A percentile compares a stretch with the other conserved stretches of the same genome.
Conservation (phyloP, 2,113 vertebrate genomes). For the Chunga burmeisteri region DNA sequence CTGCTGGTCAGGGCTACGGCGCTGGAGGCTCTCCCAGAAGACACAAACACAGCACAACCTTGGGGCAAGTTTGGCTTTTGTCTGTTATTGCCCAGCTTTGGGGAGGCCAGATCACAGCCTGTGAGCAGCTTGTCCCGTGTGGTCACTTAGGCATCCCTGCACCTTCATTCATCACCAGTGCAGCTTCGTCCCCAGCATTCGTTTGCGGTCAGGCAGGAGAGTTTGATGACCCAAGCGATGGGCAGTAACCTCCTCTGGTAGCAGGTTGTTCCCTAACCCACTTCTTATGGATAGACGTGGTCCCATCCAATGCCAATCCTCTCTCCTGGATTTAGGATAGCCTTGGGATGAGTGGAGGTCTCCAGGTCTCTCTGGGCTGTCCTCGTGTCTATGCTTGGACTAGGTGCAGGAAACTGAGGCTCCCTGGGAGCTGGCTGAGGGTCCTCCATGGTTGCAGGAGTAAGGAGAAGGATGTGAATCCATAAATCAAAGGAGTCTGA, state of each 20-base stretch:
- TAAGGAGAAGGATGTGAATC: neutral
- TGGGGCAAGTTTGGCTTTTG: neutral
- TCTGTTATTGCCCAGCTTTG: neutral
- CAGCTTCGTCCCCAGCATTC: neutral
- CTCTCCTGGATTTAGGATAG: neutral
- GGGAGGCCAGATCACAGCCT: neutral
- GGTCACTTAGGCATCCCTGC: neutral
- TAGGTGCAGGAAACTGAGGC: neutral
- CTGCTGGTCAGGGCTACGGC: neutral
- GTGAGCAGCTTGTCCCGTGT: neutral
- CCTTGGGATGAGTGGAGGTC: neutral
- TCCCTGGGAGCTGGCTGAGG: neutral
- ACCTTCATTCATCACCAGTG: accelerated
- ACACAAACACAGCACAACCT: neutral
- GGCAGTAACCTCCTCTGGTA: neutral
- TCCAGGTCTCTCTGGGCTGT: neutral
- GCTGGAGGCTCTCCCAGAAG: neutral
- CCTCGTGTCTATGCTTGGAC: neutral
- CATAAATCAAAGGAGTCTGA: neutral
- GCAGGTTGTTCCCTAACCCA: neutral
- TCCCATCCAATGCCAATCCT: neutral
- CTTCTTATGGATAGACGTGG: accelerated
- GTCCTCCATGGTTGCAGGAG: accelerated
- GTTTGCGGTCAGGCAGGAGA: neutral
- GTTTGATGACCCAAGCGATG: accelerated